Conservation (phyloP, 2,888 invertebrate species). For the Dastarcus helophoroides region DNA sequence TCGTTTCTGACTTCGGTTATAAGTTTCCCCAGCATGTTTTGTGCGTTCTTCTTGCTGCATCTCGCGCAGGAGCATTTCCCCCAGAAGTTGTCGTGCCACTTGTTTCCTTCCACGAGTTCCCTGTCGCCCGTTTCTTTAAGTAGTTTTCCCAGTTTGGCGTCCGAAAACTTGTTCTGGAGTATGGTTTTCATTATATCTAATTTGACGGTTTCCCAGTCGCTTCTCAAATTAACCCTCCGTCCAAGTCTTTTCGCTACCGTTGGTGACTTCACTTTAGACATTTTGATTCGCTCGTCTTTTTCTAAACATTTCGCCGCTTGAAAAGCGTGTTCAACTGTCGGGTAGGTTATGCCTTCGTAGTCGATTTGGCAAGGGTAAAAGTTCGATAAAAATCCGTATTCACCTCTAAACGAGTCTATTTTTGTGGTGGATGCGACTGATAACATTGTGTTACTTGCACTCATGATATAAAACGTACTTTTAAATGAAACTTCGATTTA, state of each 20-base stretch:
- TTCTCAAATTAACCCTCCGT: slow-evolving; percentile 5
- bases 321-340: slow-evolving; percentile 10
- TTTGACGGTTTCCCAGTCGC: slow-evolving; percentile 10
- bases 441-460: too few relatives aligned
- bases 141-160: slow-evolving; percentile 2
- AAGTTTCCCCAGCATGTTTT: slow-evolving; percentile 8
- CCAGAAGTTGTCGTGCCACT: slow-evolving; percentile 11
- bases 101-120: slow-evolving; percentile 9
- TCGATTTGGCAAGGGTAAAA: slow-evolving; percentile 8
- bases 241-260: slow-evolving; percentile 6
- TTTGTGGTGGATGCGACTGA: too few relatives aligned
- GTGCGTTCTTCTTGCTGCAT: slow-evolving; percentile 5
- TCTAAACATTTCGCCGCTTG: slow-evolving; percentile 10
- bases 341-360: slow-evolving; percentile 7
- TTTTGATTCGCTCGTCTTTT: slow-evolving; percentile 1
- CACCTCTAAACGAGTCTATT: slow-evolving; percentile 7
- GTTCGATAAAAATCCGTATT: slow-evolving; percentile 9
- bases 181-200: slow-evolving; percentile 7
- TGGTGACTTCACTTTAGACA: slow-evolving; percentile 4
- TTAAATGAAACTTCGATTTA: too few relatives aligned
- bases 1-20: slow-evolving; percentile 7
- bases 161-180: slow-evolving; percentile 7
- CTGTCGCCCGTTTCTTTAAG: slow-evolving; percentile 6
- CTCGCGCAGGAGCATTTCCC: slow-evolving; percentile 7
- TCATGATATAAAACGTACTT: too few relatives aligned